A percentile compares a stretch with the other conserved stretches of the same genome.
These are phyloP conservation scores for Gyps fulvus DNA, from an alignment of 2,113 vertebrate species.

Conservation along the genomic window DNA sequence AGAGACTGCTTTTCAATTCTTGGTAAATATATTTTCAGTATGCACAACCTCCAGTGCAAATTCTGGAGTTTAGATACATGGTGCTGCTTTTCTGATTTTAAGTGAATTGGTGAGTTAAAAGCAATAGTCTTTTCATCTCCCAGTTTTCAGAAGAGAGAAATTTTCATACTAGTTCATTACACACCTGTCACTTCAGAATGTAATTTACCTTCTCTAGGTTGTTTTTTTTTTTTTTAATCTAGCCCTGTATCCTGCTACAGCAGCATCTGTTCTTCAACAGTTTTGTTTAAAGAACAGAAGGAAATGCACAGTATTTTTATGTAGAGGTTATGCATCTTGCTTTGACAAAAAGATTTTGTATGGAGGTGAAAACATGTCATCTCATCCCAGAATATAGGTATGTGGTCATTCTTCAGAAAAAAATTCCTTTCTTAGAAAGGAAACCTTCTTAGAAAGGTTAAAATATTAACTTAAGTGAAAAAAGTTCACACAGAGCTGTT, in stretches of 20 bases:
- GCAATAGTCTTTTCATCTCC: neutral
- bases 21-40: neutral
- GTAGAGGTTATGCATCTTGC: neutral
- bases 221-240: neutral
- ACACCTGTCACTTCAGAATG: neutral
- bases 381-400: neutral
- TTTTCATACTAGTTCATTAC: neutral
- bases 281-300: neutral
- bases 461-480: neutral
- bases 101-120: neutral
- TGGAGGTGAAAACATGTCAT: neutral
- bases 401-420: neutral
- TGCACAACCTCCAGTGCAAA: neutral
- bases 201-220: neutral
- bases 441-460: neutral
- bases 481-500: neutral
- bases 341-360: too few species aligned
- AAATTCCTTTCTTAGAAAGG: neutral
- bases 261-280: neutral
- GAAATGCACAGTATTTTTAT: neutral
- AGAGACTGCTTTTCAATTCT: neutral
- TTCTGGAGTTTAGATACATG: neutral
- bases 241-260: neutral
- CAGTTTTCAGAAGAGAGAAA: neutral
- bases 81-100: neutral